These are phyloP conservation scores for Tiliqua scincoides DNA, from an alignment of 2,113 vertebrate species.

Conservation along the genomic window DNA sequence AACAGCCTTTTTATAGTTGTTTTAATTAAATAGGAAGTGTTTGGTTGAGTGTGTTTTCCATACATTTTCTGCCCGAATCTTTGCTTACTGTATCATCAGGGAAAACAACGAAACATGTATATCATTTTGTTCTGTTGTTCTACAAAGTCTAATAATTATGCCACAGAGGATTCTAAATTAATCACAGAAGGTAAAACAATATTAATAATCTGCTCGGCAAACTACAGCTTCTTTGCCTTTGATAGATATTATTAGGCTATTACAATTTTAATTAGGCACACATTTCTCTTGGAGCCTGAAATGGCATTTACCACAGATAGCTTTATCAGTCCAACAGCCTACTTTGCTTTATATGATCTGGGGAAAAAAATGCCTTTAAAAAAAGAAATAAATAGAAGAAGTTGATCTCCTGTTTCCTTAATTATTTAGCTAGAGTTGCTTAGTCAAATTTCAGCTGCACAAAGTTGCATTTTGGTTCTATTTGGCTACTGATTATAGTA, in stretches of 20 bases:
- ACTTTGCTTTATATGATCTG: not conserved
- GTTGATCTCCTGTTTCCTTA: not conserved
- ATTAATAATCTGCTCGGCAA: constrained; percentile 72
- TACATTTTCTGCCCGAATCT: constrained; percentile 58
- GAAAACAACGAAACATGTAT: constrained; percentile 61
- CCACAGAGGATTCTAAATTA: constrained; percentile 71
- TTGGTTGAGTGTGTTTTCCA: constrained; percentile 63
- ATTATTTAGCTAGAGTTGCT: not conserved
- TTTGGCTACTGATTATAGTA: not conserved
- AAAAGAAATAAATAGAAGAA: too few species aligned
- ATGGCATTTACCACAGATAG: constrained; percentile 1
- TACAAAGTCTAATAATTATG: constrained; percentile 69
- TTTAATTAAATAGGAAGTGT: constrained; percentile 36
- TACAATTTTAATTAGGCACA: constrained; percentile 39
- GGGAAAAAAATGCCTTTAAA: not conserved
- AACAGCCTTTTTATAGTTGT: constrained; percentile 26
- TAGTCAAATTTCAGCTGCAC: too few species aligned
- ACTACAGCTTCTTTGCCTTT: constrained; percentile 55
- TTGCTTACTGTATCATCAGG: constrained; percentile 64
- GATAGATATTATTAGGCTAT: constrained; percentile 54
- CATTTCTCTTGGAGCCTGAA: constrained; percentile 23
- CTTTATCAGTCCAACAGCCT: not conserved
- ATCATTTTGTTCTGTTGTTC: constrained; percentile 65
- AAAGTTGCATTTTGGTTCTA: not conserved
- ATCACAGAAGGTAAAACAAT: constrained; percentile 61